Evolutionary conservation across 2,797 vertebrate species (phyloP).

Genomic region (Dallia pectoralis): DNA sequence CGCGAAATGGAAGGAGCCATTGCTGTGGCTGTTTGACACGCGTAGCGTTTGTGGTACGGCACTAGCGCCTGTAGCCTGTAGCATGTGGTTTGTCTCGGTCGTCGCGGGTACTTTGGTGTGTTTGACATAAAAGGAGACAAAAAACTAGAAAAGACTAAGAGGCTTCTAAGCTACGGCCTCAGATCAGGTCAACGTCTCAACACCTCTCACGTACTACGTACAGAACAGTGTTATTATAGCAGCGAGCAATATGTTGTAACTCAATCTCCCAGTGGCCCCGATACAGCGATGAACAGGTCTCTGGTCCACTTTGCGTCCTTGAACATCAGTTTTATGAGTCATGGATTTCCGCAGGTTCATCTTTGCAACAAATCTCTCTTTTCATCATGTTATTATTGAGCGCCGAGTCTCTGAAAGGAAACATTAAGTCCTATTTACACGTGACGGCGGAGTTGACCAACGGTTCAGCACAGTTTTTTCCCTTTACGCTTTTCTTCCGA

Average conservation of each 20-base stretch:
- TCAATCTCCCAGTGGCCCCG: not conserved
- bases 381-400: slow-evolving; percentile 4
- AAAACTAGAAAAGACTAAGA: slow-evolving; percentile 25
- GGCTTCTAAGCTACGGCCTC: slow-evolving; percentile 9
- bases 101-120: slow-evolving; percentile 19
- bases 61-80: slow-evolving; percentile 38
- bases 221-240: not conserved
- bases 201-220: not conserved
- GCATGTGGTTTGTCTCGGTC: slow-evolving; percentile 20
- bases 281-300: not conserved
- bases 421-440: slow-evolving; percentile 21
- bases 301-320: not conserved
- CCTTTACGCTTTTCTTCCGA: not conserved
- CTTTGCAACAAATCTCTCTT: not conserved
- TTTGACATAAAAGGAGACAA: slow-evolving; percentile 13
- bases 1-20: not conserved
- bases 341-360: not conserved
- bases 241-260: not conserved
- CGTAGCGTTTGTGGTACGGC: not conserved
- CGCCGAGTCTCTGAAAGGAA: not conserved
- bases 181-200: slow-evolving; percentile 4
- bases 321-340: not conserved
- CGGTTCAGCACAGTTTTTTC: not conserved
- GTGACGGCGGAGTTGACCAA: slow-evolving; percentile 17
- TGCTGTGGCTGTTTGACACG: not conserved